Percentiles rank a stretch among this genome's conserved stretches.
phyloP scores from a whole-genome alignment of 2,888 invertebrate species.

The Xanthia icteritia region DNA sequence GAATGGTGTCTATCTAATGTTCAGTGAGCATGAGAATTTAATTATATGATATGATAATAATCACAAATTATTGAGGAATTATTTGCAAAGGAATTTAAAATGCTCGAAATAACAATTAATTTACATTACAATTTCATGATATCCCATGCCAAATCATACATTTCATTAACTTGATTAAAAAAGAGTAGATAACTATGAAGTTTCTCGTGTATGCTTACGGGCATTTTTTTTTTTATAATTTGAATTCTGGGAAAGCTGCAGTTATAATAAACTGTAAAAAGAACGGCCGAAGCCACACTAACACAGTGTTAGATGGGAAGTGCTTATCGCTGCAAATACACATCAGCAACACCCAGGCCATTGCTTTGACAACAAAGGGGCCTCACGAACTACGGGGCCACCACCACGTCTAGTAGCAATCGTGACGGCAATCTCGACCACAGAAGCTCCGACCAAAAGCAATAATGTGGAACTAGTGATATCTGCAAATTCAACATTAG shows the following conservation, averaged over 20 bases:
- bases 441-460: no score
- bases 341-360: neutral
- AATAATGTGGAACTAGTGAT: no score
- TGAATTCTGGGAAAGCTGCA: no score
- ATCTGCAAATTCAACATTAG: no score
- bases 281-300: no score
- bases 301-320: neutral
- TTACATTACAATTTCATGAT: neutral
- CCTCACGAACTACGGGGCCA: no score
- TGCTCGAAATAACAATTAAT: neutral
- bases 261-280: neutral
- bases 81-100: neutral
- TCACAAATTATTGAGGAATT: neutral
- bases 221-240: no score
- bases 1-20: constrained; percentile 15
- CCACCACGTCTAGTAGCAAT: no score
- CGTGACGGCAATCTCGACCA: no score
- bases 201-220: neutral
- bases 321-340: neutral
- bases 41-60: neutral
- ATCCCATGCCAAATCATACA: neutral
- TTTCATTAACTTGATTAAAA: no score
- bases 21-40: constrained; percentile 9
- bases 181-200: neutral
- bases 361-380: neutral